Base-by-base conservation (phyloP, 2,888 invertebrate species). In the Bombylius discolor region DNA sequence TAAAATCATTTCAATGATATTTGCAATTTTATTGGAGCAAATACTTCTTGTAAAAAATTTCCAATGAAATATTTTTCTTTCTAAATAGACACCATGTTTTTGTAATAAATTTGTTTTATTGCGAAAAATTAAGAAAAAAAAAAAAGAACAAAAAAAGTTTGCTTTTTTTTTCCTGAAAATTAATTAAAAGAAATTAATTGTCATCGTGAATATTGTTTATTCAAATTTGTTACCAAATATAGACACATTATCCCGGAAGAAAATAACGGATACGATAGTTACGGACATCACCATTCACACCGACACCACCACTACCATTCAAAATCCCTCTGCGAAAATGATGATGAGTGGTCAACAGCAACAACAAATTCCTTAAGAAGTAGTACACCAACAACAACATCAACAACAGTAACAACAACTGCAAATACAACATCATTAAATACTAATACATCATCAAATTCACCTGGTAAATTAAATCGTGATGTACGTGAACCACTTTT, bases 221-320 rank as follows among this genome's bases (percentile, higher is more conserved):
- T 23, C 23, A 23, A 23, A 23, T 23, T 23, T 23, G 23, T 23
- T 23, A 23, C 23, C 3, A 23, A 23, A 52, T 45, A 64, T 65
- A 73, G 84, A 62, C 83, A 84, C 70, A 82, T 81, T 59, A 86
- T 86, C 65, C 85, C 85, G 55, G 86, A 87, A 75, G 86, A 86
- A 68, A 81, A 81, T 68, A 50, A 55, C 44, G 47, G 51, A 13
- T 42, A 42, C 11, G 39, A 42, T 23, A 23, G 23, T 23, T 23
- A 23, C 23, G 23, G 23, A 23, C 23, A 23, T 4, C 39, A 42
- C 12, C 39, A 42, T 11, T 4, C 6, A n/a, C 12, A 7, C 13
- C n/a, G n/a, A 11, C 33, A 48, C 12, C 34, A 48, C 33, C 77
- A 76, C 65, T 76, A 78, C 56, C 78, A 77, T 68, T 76, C 79